Base-by-base conservation (phyloP, 2,888 invertebrate genomes). In the Agrilus biguttatus region DNA sequence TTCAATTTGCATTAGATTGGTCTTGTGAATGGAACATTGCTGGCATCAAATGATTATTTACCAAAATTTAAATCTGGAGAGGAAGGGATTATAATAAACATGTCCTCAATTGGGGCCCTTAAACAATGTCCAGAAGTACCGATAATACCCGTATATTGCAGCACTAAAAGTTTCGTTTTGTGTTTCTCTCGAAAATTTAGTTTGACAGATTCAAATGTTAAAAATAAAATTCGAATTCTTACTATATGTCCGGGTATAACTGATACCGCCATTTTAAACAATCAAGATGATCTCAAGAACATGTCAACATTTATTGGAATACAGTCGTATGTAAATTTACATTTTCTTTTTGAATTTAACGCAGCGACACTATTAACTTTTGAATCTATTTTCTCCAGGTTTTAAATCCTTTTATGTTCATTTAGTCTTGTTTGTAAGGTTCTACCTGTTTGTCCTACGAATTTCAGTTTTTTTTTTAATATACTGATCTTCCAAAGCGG, bases 1-100 rank as follows among this genome's bases (percentile, higher is more conserved):
- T n/a, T 21, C 5, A 21, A 21, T 28, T 28, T 10, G 10, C 28
- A 28, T n/a, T 53, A 68, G 68, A 63, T 60, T 35, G 68, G 70
- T 1, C 62, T 66, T 6, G 58, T 69, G 33, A 59, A 64, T 12
- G 63, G 63, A 1, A 61, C 60, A 14, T 52, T 65, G 36, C 53
- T 71, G n/a, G 71, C 65, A 2, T 52, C 72, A 42, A 63, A 55
- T 14, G 51, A 70, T 47, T 63, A 68, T 52, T 61, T 72, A 59
- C 59, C 67, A 37, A 66, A 62, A 43, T 67, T 69, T 52, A 63
- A 59, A 33, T 67, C 67, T 3, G 70, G 68, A 1, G 53, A 56
- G 2, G 71, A 71, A 17, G 71, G 70, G 12, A 57, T 66, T 12
- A 60, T 72, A 14, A 59, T 70, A 5, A 71, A 71, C 50, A 59